phyloP scores from a whole-genome alignment of 1,140 invertebrate species.

The Temnothorax longispinosus region DNA sequence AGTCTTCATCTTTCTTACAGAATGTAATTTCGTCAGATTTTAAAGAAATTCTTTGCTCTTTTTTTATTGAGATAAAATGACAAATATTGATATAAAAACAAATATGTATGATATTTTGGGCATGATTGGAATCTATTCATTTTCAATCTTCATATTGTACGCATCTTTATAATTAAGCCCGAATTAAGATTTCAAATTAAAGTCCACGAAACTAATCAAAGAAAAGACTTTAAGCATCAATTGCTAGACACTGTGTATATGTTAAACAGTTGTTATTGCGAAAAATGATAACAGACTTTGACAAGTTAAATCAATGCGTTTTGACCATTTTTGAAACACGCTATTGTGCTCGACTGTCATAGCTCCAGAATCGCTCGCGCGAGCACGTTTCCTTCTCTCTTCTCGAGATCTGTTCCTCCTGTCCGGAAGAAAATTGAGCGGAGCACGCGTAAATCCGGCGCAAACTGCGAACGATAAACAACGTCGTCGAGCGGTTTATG shows the following conservation, averaged over 20 bases:
- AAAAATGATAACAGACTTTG: no score
- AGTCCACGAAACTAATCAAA: not conserved
- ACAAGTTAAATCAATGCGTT: no score
- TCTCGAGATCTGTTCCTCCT: conserved; percentile 42
- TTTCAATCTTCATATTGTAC: not conserved
- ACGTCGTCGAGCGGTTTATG: conserved; percentile 71
- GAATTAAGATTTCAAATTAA: not conserved
- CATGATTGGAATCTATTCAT: not conserved
- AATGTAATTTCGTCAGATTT: not conserved
- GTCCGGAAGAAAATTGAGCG: conserved; percentile 14
- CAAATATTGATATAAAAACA: not conserved
- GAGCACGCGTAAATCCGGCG: conserved; percentile 67
- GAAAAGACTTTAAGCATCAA: not conserved
- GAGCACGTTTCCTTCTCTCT: conserved; percentile 35
- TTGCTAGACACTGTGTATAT: not conserved
- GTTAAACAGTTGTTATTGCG: no score
- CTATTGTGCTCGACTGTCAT: not conserved
- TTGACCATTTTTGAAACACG: no score
- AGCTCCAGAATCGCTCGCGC: not conserved
- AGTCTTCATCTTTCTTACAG: not conserved
- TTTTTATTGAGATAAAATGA: not conserved
- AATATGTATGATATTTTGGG: not conserved
- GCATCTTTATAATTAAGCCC: not conserved
- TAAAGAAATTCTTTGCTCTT: not conserved
- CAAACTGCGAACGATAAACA: conserved; percentile 73